Evolutionary conservation across 2,113 vertebrate genomes (phyloP), one percentile per base, ranked within the genome.

Genomic region (Miniopterus natalensis): DNA sequence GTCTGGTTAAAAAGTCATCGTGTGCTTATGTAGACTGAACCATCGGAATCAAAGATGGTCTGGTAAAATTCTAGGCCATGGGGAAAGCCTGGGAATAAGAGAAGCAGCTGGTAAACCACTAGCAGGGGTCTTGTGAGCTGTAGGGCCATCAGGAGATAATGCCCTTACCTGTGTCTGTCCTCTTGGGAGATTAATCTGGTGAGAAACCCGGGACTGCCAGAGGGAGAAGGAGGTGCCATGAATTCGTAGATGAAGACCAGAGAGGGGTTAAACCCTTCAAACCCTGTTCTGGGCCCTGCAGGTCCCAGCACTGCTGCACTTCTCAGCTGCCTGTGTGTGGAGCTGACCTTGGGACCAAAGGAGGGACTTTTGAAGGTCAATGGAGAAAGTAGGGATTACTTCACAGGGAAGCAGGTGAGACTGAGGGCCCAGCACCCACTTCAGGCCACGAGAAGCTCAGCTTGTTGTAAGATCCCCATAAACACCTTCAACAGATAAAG

Each of bases 1-100:
- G 13, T 71, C 81, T 61, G 45, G 10, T 75, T 89, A 47, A 68
- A 88, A 88, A 91, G 71, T 36, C 18, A 57, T 49, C 36, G 45
- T 66, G 31, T 63, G 18, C 14, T 70, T n/a, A 8, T 63, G 45
- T 36, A 66, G n/a, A 17, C 53, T 25, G 20, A 80, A 25, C 13
- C 1, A n/a, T 90, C 25, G 53, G 49, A 45, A 59, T 36, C 18
- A 36, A 87, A 93, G 36, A 65, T 23, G 10, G 13, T 53, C 74
- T 36, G 75, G 29, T 90, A 63, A 90, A 94, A 86, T 11, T 0
- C 18, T n/a, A 53, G 23, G 47, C 65, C 68, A 40, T 2, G 2
- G 29, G 47, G 53, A 92, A 81, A 55, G 14, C 14, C 27, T 81
- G 8, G 8, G 20, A 77, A 71, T 31, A 61, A 94, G 57, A 94